phyloP scores from a whole-genome alignment of 1,140 invertebrate genomes.

The Arion vulgaris region DNA sequence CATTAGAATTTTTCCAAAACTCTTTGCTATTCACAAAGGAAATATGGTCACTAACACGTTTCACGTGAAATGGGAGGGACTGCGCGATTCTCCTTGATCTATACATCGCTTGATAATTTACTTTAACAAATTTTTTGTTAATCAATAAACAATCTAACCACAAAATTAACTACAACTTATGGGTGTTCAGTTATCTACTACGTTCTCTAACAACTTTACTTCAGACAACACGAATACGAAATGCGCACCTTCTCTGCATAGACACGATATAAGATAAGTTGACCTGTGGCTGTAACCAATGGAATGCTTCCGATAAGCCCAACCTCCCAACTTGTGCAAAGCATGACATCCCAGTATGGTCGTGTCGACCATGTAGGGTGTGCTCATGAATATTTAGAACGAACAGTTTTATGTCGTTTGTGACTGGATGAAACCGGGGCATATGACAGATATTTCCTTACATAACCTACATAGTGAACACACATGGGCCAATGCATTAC shows the following conservation, averaged over 20 bases:
- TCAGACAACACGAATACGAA: too few relatives aligned
- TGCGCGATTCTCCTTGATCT: background rate
- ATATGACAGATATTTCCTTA: background rate
- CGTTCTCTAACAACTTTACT: too few relatives aligned
- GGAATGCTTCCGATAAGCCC: background rate
- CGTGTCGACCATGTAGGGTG: conserved; percentile 29
- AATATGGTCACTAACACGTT: background rate
- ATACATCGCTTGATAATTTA: background rate
- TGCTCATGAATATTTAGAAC: conserved; percentile 11
- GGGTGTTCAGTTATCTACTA: too few relatives aligned
- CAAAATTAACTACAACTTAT: too few relatives aligned
- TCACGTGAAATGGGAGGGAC: background rate
- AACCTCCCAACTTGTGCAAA: background rate
- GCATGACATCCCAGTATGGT: conserved; percentile 16
- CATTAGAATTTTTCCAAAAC: background rate
- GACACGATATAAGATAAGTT: too few relatives aligned
- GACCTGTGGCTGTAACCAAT: conserved; percentile 7
- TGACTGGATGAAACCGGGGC: background rate
- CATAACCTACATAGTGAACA: background rate
- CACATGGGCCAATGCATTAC: background rate
- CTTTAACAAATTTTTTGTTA: too few relatives aligned
- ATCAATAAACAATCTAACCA: too few relatives aligned
- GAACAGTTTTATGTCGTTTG: background rate
- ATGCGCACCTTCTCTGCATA: too few relatives aligned
- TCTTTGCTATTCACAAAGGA: background rate